A percentile compares a stretch with the other conserved stretches of the same genome.
Conservation (phyloP, 2,113 vertebrate genomes). For the Prionailurus viverrinus region DNA sequence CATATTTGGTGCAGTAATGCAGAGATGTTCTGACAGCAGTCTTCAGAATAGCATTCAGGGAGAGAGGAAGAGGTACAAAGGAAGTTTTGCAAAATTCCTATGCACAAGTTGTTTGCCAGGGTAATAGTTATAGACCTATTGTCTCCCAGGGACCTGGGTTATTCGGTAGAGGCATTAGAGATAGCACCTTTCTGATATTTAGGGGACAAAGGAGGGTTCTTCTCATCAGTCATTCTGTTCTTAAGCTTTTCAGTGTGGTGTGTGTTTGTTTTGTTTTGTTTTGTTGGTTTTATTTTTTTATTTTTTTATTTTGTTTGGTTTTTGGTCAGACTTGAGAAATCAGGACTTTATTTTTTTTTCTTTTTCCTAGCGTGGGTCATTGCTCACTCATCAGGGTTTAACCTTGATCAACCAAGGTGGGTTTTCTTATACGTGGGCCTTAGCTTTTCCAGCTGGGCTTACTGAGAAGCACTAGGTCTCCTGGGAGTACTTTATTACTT, state of each 20-base stretch:
- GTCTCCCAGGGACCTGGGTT: neutral
- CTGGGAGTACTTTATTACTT: neutral
- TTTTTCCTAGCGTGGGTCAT: neutral
- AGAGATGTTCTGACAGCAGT: neutral
- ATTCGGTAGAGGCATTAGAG: neutral
- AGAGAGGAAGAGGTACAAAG: neutral
- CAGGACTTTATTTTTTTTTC: neutral
- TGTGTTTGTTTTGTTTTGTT: neutral
- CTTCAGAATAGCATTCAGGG: neutral
- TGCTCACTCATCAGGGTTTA: neutral
- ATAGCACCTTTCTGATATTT: conserved; percentile 10
- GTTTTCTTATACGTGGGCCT: conserved; percentile 8
- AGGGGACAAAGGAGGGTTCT: neutral
- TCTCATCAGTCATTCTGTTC: neutral
- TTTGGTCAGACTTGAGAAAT: neutral
- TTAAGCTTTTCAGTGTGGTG: neutral
- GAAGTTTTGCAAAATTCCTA: neutral
- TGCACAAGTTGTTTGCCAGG: neutral
- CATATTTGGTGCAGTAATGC: neutral
- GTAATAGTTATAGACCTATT: neutral
- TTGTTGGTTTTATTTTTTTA: neutral
- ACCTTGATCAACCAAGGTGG: neutral
- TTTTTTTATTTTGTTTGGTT: neutral
- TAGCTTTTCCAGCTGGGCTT: neutral
- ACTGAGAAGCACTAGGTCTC: neutral